Conservation (phyloP, 2,797 vertebrate genomes). For the Tokudaia tokunoshimensis region DNA sequence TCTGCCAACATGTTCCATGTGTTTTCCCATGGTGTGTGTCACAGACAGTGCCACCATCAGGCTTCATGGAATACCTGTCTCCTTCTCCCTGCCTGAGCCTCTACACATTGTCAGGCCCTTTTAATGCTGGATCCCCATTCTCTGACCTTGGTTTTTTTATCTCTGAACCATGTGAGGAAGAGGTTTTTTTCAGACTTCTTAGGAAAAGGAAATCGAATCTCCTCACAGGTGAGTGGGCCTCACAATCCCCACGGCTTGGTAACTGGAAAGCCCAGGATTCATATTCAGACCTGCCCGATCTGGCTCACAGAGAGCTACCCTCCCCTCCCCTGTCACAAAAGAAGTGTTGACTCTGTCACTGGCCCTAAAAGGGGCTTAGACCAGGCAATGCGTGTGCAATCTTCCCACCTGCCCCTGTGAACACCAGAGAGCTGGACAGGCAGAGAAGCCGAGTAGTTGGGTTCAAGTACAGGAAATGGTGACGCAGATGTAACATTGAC, state of each 20-base stretch:
- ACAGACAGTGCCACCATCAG: too few species aligned
- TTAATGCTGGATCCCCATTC: rapidly evolving
- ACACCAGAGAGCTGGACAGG: not conserved
- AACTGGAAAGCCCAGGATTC: not conserved
- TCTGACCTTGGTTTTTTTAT: not conserved
- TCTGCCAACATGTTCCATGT: not conserved
- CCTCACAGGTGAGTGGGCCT: not conserved
- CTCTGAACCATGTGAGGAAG: not conserved
- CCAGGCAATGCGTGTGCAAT: too few species aligned
- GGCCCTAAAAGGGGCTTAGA: not conserved
- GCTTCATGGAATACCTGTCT: not conserved
- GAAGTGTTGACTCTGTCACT: too few species aligned
- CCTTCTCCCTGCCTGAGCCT: not conserved
- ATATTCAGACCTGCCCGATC: too few species aligned
- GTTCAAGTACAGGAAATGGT: not conserved
- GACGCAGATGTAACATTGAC: rapidly evolving
- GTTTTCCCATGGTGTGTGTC: rapidly evolving
- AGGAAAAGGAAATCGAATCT: slow-evolving; percentile 15
- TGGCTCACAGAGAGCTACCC: not conserved
- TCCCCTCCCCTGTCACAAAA: not conserved
- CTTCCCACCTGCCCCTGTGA: not conserved
- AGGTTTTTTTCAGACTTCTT: not conserved
- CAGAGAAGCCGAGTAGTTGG: not conserved
- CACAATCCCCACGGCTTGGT: too few species aligned
- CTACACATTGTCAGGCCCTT: not conserved